Percentiles rank a stretch among this genome's conserved stretches.
phyloP scores from a whole-genome alignment of 2,888 invertebrate species.

The Erebia aethiops region DNA sequence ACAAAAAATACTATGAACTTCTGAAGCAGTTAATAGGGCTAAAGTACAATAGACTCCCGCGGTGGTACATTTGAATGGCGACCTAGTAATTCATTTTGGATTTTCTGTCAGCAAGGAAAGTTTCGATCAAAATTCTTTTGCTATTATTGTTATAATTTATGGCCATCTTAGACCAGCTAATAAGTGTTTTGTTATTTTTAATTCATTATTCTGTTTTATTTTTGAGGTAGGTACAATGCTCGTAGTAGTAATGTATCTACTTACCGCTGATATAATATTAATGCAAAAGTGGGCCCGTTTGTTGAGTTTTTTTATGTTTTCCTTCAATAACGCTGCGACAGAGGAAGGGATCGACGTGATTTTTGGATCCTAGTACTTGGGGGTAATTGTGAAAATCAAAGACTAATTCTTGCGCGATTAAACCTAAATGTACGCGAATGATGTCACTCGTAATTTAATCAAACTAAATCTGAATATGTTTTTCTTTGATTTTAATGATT shows the following conservation, averaged over 20 bases:
- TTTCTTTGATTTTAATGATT: neutral
- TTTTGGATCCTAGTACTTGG: too few species aligned
- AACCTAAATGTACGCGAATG: too few species aligned
- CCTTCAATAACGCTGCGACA: too few species aligned
- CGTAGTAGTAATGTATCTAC: too few species aligned
- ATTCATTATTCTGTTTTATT: neutral
- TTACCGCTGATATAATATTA: too few species aligned
- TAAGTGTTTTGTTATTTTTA: constrained; percentile 6
- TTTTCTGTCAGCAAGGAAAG: constrained; percentile 50
- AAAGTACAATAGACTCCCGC: constrained; percentile 60
- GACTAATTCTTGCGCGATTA: too few species aligned
- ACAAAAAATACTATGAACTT: constrained; percentile 78
- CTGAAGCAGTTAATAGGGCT: constrained; percentile 78
- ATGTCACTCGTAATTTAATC: neutral
- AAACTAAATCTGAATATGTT: neutral
- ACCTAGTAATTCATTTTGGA: constrained; percentile 68
- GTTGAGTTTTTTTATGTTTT: too few species aligned
- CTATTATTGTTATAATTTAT: constrained; percentile 21
- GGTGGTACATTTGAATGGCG: constrained; percentile 63
- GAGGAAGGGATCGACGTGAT: too few species aligned
- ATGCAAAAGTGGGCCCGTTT: too few species aligned
- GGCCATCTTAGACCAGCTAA: neutral
- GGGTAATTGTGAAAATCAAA: too few species aligned
- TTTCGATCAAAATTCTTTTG: constrained; percentile 26
- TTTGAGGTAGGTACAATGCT: neutral